Base-by-base conservation (phyloP, 2,888 invertebrate genomes). In the Microplitis manilae region DNA sequence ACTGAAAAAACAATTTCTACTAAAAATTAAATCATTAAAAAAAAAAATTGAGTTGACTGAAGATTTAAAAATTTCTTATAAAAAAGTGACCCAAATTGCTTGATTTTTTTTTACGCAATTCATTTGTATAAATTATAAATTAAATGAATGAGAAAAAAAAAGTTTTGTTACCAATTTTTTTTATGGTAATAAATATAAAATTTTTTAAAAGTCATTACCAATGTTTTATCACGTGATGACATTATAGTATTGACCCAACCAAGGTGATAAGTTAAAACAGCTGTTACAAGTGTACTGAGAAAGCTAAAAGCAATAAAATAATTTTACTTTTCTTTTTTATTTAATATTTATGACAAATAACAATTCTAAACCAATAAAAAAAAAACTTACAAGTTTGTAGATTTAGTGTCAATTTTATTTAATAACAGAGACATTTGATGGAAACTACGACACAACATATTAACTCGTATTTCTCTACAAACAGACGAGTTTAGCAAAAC, bases 231-330 rank as follows among this genome's bases (percentile, higher is more conserved):
- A 8, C 80, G 83, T 7, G 80, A 74, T 15, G 89, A 84, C 76
- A 86, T 81, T 15, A 96, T 94, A 0, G 96, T 96, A 41, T 95
- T 93, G 76, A 97, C 96, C 97, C 97, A 97, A 17, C 97, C 97
- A 61, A 97, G 92, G 88, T 97, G 97, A 90, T 97, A 94, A 0
- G 97, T 97, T 73, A 97, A 91, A 68, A 97, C 95, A 79, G 96
- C 96, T 6, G 97, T 97, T 73, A 97, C 90, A 80, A 97, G 92
- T 20, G 96, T 96, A 89, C 97, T 97, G 86, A 97, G 93, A 90
- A 97, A 97, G 91, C 97, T 97, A 92, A 80, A 93, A 93, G 83
- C 84, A 85, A 30, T 15, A 81, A 84, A 80, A 81, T 76, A 15
- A 72, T 68, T 30, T 30, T 30, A 30, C 30, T 30, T 30, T 30